Base-by-base conservation (phyloP, 2,888 invertebrate species). In the Pyrgus malvae region DNA sequence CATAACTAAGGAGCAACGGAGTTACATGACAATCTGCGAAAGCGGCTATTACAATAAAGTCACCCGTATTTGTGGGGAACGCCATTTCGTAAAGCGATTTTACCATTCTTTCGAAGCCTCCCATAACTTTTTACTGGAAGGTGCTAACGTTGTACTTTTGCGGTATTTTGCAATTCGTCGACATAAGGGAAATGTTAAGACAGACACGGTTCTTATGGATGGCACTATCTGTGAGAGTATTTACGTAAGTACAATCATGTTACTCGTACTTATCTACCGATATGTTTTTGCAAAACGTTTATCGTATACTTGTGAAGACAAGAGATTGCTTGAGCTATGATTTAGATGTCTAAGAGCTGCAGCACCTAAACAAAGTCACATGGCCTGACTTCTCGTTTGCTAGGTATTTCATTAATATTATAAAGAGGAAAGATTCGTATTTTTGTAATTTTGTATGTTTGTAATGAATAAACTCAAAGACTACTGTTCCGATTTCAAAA, bases 61-160 rank as follows among this genome's bases (percentile, higher is more conserved):
- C 16, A 89, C 86, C 11, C 84, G 88, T 38, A 76, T 77, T 40
- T 90, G 91, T 63, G 90, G 86, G 0, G 81, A 86, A 1, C 78
- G 84, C 33, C 76, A 82, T 55, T 69, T 83, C 35, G 80, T 85
- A 23, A 87, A 90, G 57, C 83, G 89, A 42, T 80, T 85, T 55
- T 91, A 92, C 64, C 91, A 93, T 67, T 75, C 86, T 27, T 85
- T 92, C 48, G 78, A 81, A 35, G 82, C 79, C 17, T 81, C 91
- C n/a, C 78, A 76, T 46, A 78, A 91, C 63, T 85, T 93, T 57
- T 74, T 93, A 45, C 85, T 92, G n/a, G 93, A 93, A 82, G 93
- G 93, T 25, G 91, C 92, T 6, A 93, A 91, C 74, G 80, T 94
- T 56, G 71, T 93, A 9, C 71, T 94, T 12, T 78, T 93, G 74